Base-by-base conservation (phyloP, 2,888 invertebrate species). In the Abscondita cerata region DNA sequence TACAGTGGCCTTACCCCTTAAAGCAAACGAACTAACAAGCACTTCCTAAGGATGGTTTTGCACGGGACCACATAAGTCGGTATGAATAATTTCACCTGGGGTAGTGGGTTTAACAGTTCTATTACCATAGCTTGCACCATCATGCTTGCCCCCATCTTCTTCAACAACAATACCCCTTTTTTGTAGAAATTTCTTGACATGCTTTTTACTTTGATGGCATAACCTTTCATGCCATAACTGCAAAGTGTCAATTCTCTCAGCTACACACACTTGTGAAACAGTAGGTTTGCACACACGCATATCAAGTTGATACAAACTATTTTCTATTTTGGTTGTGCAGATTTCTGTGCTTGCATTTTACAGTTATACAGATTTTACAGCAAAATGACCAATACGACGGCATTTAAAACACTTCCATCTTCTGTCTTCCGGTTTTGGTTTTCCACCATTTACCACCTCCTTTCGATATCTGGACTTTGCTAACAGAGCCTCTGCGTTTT, bases 11-110 rank as follows among this genome's bases (percentile, higher is more conserved):
- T n/a, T n/a, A n/a, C n/a, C n/a, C n/a, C n/a, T n/a, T n/a, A 75
- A 73, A n/a, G 25, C 59, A 62, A 2, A 57, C n/a, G 59, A 68
- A 75, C 48, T 66, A 75, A 46, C 65, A 61, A 6, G 71, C 52
- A 18, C 71, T 72, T 9, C 71, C 72, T 2, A 68, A 12, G 0
- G 72, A 73, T 46, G 59, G 46, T 6, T 31, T 36, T 63, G 36
- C 65, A 67, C 65, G 2, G 63, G 66, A 3, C 64, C 65, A 38
- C 65, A 65, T 15, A 67, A 48, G 40, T 68, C 66, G 1, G 59
- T 50, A 15, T 65, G 52, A 19, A 73, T 66, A 19, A 69, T 46
- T 46, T 73, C 70, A 25, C 69, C 70, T 12, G 69, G n/a, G n/a
- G n/a, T n/a, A n/a, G n/a, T n/a, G 25, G 25, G 67, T 38, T 58